Conservation (phyloP, 2,113 vertebrate species). For the Corydoras maculifer region DNA sequence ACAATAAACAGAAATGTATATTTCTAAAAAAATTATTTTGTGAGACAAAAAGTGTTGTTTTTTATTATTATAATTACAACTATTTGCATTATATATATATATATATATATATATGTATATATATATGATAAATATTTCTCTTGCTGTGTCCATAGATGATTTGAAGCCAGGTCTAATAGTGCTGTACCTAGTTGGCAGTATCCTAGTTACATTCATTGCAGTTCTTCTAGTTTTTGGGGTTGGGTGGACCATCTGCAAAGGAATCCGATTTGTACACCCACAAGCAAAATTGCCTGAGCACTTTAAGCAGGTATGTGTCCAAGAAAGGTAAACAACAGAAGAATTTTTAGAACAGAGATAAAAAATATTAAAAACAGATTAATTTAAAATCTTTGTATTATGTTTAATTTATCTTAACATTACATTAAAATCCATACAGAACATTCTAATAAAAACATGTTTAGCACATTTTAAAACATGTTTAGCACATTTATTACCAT, state of each 20-base stretch:
- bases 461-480: too few species aligned
- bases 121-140: neutral
- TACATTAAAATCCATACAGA: too few species aligned
- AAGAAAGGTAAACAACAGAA: neutral
- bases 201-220: conserved; percentile 7
- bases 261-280: conserved; percentile 48
- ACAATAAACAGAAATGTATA: too few species aligned
- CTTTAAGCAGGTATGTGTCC: conserved; percentile 48
- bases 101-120: neutral
- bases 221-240: conserved; percentile 32
- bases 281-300: conserved; percentile 45
- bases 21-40: too few species aligned
- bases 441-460: too few species aligned
- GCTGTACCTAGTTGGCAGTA: conserved; percentile 33
- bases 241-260: conserved; percentile 36
- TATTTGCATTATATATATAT: neutral
- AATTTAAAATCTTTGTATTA: too few species aligned
- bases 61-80: neutral
- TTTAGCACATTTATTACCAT: too few species aligned
- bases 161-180: conserved; percentile 41
- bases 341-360: neutral
- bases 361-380: too few species aligned
- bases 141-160: conserved; percentile 34
- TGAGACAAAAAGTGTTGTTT: too few species aligned
- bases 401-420: too few species aligned